Evolutionary conservation across 2,797 vertebrate species (phyloP).

Genomic region (Poecilia wingei): DNA sequence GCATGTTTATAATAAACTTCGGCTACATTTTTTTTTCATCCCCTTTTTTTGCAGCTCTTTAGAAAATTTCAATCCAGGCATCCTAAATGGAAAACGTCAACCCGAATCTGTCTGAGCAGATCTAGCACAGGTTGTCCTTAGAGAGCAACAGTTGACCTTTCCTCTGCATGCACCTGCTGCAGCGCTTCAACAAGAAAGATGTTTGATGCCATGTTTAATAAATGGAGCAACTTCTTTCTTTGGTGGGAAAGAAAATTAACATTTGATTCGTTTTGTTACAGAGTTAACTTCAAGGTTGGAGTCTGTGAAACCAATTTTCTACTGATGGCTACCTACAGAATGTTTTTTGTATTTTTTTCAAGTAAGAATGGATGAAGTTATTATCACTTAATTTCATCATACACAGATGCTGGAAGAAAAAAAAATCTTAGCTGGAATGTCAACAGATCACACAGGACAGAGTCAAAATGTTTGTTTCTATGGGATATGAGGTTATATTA

Average conservation of each 20-base stretch:
- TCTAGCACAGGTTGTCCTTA: constrained; percentile 52
- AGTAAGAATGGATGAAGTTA: too few relatives aligned
- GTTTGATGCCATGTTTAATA: constrained; percentile 31
- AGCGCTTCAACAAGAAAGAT: constrained; percentile 16
- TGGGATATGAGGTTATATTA: not conserved
- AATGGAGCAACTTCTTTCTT: constrained; percentile 22
- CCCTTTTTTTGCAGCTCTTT: constrained; percentile 11
- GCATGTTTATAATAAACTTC: constrained; percentile 9
- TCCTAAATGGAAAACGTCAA: constrained; percentile 59
- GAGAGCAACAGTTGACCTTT: constrained; percentile 25
- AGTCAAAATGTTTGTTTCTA: not conserved
- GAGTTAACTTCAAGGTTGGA: not conserved
- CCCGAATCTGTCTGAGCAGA: constrained; percentile 68
- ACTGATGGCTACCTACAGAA: too few relatives aligned
- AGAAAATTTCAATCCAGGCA: constrained; percentile 26
- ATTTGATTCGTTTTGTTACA: not conserved
- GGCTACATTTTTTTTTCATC: constrained; percentile 12
- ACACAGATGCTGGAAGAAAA: not conserved
- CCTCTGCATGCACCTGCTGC: constrained; percentile 36
- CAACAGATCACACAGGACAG: not conserved
- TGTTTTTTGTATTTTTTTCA: too few relatives aligned
- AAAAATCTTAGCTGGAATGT: not conserved
- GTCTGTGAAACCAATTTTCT: not conserved
- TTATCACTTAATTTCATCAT: too few relatives aligned
- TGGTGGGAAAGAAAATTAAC: not conserved